phyloP scores from a whole-genome alignment of 2,797 vertebrate species.

The Loris lydekkerianus region DNA sequence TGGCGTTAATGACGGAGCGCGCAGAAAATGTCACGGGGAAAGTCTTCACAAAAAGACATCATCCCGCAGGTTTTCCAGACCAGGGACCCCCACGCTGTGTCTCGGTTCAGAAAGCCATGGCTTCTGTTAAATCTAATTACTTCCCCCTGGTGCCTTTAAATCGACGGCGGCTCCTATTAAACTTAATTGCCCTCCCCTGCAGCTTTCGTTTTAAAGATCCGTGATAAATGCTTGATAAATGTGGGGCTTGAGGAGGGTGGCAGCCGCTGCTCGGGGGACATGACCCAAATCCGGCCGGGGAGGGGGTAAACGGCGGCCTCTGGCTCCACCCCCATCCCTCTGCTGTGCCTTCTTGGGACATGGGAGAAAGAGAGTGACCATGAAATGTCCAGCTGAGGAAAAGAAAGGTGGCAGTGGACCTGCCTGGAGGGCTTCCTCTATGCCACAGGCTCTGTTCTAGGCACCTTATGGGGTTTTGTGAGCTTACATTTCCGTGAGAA shows the following conservation, averaged over 20 bases:
- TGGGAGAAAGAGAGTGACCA: accelerated
- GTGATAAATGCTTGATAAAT: slow-evolving; percentile 60
- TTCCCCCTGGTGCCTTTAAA: slow-evolving; percentile 76
- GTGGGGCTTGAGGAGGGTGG: slow-evolving; percentile 21
- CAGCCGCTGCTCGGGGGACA: neutral
- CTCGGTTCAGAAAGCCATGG: slow-evolving; percentile 60
- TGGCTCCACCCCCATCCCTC: neutral
- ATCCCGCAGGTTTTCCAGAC: slow-evolving; percentile 48
- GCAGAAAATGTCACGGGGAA: slow-evolving; percentile 69
- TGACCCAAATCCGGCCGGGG: neutral
- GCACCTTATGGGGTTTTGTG: accelerated
- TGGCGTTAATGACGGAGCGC: slow-evolving; percentile 65
- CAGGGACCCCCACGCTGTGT: slow-evolving; percentile 63
- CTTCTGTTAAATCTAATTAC: slow-evolving; percentile 79
- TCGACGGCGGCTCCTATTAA: slow-evolving; percentile 70
- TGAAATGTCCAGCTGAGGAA: neutral
- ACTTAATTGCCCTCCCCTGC: slow-evolving; percentile 67
- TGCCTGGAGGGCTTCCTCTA: neutral
- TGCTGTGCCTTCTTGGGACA: neutral
- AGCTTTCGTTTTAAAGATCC: slow-evolving; percentile 60
- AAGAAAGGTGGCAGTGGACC: accelerated
- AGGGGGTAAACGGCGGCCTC: neutral
- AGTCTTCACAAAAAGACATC: slow-evolving; percentile 65
- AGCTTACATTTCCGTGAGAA: neutral
- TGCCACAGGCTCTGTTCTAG: neutral